Conservation (phyloP, 2,797 vertebrate genomes). For the Poeciliopsis gracilis region DNA sequence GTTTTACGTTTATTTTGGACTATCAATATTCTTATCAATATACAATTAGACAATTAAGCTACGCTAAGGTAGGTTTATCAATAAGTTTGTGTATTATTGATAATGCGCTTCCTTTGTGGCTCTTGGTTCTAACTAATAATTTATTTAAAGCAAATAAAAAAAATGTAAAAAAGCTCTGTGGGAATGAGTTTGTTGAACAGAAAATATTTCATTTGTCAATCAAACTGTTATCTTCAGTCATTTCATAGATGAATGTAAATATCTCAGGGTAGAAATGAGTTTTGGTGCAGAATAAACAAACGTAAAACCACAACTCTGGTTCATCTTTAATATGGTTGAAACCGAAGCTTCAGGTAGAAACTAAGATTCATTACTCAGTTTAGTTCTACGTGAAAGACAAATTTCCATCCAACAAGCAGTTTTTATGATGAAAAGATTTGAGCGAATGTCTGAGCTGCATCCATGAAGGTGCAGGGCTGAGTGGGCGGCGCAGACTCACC, state of each 20-base stretch:
- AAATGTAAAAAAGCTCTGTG: not conserved
- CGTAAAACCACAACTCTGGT: not conserved
- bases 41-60: not conserved
- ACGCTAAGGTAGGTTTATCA: not conserved
- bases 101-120: not conserved
- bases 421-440: not conserved
- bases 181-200: not conserved
- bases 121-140: not conserved
- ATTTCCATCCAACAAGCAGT: not conserved
- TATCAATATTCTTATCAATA: no score
- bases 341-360: not conserved
- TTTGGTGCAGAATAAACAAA: not conserved
- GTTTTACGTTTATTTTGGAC: not conserved
- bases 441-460: conserved; percentile 34
- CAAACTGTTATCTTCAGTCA: no score
- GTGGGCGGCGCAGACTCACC: conserved; percentile 86
- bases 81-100: not conserved
- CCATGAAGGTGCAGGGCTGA: conserved; percentile 66
- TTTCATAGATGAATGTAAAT: no score
- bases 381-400: not conserved
- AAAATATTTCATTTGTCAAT: not conserved
- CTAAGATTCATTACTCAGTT: not conserved
- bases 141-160: not conserved
- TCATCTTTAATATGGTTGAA: not conserved
- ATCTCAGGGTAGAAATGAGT: not conserved